Conservation (phyloP, 2,888 invertebrate species). For the Cartodere bifasciata region DNA sequence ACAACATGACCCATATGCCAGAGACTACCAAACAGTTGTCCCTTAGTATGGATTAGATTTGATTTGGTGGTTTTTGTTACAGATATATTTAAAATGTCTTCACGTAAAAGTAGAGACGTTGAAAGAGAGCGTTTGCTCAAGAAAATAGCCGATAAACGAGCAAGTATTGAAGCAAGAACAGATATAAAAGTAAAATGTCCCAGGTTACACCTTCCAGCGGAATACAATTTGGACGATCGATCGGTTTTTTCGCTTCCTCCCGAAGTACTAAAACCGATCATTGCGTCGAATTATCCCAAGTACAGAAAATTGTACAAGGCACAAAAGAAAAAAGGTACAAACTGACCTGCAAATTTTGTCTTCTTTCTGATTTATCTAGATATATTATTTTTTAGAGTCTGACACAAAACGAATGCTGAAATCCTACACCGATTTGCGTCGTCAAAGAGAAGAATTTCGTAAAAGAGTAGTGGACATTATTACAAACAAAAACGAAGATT, state of each 20-base stretch:
- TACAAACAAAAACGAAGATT: conserved; percentile 41
- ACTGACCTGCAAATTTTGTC: too few relatives aligned
- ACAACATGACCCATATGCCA: too few relatives aligned
- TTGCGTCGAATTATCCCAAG: conserved; percentile 30
- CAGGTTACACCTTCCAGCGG: conserved; percentile 41
- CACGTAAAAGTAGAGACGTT: conserved; percentile 20
- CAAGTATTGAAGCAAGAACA: conserved; percentile 33
- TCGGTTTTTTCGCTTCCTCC: conserved; percentile 52
- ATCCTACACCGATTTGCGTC: conserved; percentile 54
- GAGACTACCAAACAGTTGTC: too few relatives aligned
- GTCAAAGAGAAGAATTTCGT: conserved; percentile 73
- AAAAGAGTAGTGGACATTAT: conserved; percentile 66
- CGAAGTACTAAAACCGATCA: conserved; percentile 36
- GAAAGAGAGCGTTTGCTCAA: conserved; percentile 35
- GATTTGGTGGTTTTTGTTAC: too few relatives aligned
- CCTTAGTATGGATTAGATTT: too few relatives aligned
- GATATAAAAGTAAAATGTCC: conserved; percentile 43
- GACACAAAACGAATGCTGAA: conserved; percentile 34
- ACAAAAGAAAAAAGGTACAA: conserved; percentile 29
- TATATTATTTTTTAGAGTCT: conserved; percentile 33
- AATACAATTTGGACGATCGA: conserved; percentile 42
- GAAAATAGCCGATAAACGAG: conserved; percentile 34
- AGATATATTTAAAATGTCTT: conserved; percentile 11
- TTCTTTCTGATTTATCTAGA: conserved; percentile 1
- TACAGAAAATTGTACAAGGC: conserved; percentile 30